Evolutionary conservation across 2,797 vertebrate species (phyloP), one percentile per base, ranked within the genome.

Genomic region (Spea hammondii): DNA sequence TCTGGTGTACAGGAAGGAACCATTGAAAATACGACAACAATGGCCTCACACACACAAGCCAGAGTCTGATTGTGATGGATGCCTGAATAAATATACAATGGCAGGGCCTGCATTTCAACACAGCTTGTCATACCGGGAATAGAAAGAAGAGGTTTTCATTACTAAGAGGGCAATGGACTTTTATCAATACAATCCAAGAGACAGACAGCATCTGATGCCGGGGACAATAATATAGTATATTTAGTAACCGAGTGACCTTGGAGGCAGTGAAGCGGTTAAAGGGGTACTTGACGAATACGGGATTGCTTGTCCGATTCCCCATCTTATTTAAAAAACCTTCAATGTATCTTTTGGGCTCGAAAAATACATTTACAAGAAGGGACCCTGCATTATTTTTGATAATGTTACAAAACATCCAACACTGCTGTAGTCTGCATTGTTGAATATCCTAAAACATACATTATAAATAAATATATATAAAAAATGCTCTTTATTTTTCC

Each of bases 1-100:
- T 88, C 90, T 91, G 87, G 60, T 85, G 87, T 87, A 89, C 90
- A 92, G 93, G 93, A 94, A 94, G 93, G 92, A 93, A 90, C 92
- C 81, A 92, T 93, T 93, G 93, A 92, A 93, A 93, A 93, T 92
- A 92, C 91, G 86, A 91, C 90, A 91, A 93, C 91, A 93, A 93
- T 91, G 88, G 84, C 88, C 88, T 91, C 67, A 89, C 87, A 77
- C 88, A 87, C 88, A 91, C 86, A 78, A 83, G 86, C 85, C 85
- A 82, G 87, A 85, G 85, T 74, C 79, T 89, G 89, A 92, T 90
- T 88, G 89, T 92, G 93, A 93, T 90, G 91, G 92, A 94, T 93
- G 90, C 86, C 86, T 91, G 88, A 90, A 90, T 90, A 94, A 93
- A 92, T 89, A 92, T 75, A 92, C 90, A 91, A 89, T 85, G 90